Base-by-base conservation (phyloP, 2,888 invertebrate species). In the Myathropa florea region DNA sequence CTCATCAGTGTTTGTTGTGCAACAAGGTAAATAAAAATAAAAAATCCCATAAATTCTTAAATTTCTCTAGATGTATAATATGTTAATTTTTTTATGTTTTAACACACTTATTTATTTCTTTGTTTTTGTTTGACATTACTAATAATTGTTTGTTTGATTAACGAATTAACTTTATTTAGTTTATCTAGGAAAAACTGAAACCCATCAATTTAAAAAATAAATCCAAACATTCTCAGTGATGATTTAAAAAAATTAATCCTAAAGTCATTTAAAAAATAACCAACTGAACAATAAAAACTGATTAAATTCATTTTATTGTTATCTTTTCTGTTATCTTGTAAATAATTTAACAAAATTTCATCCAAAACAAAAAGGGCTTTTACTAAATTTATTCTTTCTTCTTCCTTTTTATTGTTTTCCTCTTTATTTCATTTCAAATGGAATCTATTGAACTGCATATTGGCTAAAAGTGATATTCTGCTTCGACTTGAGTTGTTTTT, bases 11-110 rank as follows among this genome's bases (percentile, higher is more conserved):
- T 77, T 77, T 65, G 59, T 72, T 77, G 63, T 46, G 46, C 81
- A 73, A 81, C 71, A 85, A 85, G 85, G 85, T 85, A 85, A 85
- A 81, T 85, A 85, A 55, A 76, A 67, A 14, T 39, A 23, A 84
- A 67, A n/a, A 46, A 4, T 46, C 46, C 46, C 46, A 46, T 46
- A 46, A 46, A 46, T 46, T 46, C 18, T 46, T 46, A 18, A 46
- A 7, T 46, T 46, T 46, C 46, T 46, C 46, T 46, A 46, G 46
- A 46, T 46, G 46, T 46, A 46, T 7, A 7, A 46, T 46, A 46
- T 46, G n/a, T 46, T 46, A 18, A 46, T 46, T n/a, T 46, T 21
- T 46, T 46, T 46, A 18, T 46, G 46, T 46, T 46, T 46, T 46
- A 46, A 46, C 46, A 46, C 46, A 46, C 46, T 46, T 46, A n/a